Base-by-base conservation (phyloP, 2,888 invertebrate genomes). In the Eulithis prunata region DNA sequence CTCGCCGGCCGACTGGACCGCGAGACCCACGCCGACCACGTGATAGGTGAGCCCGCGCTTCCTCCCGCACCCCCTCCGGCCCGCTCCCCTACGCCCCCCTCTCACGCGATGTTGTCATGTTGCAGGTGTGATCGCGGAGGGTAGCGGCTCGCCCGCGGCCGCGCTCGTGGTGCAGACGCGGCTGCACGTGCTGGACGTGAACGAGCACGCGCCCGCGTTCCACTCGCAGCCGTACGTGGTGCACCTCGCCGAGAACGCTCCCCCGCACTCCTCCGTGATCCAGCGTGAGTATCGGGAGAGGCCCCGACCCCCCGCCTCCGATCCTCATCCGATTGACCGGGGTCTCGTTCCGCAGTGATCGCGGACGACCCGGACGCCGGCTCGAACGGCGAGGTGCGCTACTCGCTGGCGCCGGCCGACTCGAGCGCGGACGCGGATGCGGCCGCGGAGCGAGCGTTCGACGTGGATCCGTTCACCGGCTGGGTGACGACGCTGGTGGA, bases 121-220 rank as follows among this genome's bases (percentile, higher is more conserved):
- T 7, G 59, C 75, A 88, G 90, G 90, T 3, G 79, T 91, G 28
- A 84, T 91, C 46, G 90, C 85, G 67, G 91, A 89, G 73, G 86
- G 83, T 64, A 55, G 72, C 41, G 88, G 84, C 68, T 79, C 83
- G 70, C 84, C 86, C 47, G 83, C 96, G 82, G 96, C 96, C 2
- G 96, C 95, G 21, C 94, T 95, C 10, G 91, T 96, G 74, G 94
- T 95, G 14, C 95, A 95, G 86, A 95, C 98, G 67, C 94, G 94
- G 5, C 92, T 98, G 63, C 96, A 96, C 88, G 96, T 98, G 66
- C 94, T 97, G 70, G 98, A 98, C 86, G 96, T 97, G 73, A 98
- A 99, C 87, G 98, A 98, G 87, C 97, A 98, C 87, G 95, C 95
- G 58, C 98, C 98, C 0, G 93, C 94, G 73, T 98, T 98, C 87